Evolutionary conservation across 2,797 vertebrate genomes (phyloP), one percentile per base, ranked within the genome.

Genomic region (Tokudaia tokunoshimensis): DNA sequence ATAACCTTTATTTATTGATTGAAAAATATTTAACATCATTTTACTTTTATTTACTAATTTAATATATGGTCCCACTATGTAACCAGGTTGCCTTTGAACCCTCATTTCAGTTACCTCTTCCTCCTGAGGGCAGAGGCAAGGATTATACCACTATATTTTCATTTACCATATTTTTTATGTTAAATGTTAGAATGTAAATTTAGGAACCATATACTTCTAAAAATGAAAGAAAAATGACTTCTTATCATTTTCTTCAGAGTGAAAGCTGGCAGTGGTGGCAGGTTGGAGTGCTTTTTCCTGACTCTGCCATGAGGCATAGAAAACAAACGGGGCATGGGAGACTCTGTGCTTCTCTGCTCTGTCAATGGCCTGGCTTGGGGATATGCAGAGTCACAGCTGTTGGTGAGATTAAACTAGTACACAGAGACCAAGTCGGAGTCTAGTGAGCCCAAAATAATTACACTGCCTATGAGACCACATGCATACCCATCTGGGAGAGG

Each of bases 111-210:
- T 6, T 26, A 52, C 44, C 19, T 70, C 24, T 37, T 17, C 7
- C 24, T 75, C 14, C 14, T 59, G 50, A 41, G 41, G 9, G 50
- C 67, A 87, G 50, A 74, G 8, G 26, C 4, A 70, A n/a, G 31
- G 34, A 13, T 37, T 37, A 72, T 57, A 12, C 50, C 20, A 55
- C 55, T 14, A 72, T 41, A 50, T 24, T 19, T 55, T 5, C n/a
- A n/a, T 41, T 72, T 37, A 41, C 13, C 22, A 41, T 80, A 55
- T 79, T 83, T 83, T 34, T 44, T 83, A 78, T 78, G 2, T 41
- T 94, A 9, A 83, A 81, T 70, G 44, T 67, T 44, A 76, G 92
- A 92, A 26, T 83, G 34, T 65, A 85, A 89, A 81, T 59, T 70
- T 15, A 37, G 12, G 76, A 17, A 22, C 7, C 4, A 57, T 24